phyloP scores from a whole-genome alignment of 2,888 invertebrate species.

The Helleia helle region DNA sequence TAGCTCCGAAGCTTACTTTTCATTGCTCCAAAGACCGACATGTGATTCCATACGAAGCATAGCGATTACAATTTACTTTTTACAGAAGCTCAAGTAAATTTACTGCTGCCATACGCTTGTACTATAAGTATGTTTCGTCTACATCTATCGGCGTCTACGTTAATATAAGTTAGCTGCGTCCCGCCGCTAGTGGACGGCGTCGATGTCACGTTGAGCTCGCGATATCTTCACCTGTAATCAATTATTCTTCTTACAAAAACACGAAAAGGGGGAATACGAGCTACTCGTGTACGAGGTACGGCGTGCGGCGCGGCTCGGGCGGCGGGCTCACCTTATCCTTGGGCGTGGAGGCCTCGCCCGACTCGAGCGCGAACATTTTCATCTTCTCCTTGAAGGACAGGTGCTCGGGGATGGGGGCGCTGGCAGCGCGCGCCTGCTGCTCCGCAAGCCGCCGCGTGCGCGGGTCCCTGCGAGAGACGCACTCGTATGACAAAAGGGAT shows the following conservation, averaged over 20 bases:
- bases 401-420: constrained; percentile 86
- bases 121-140: no score
- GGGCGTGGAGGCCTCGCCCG: constrained; percentile 93
- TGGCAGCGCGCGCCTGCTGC: constrained; percentile 80
- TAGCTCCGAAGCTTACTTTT: background rate
- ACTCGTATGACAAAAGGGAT: no score
- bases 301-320: constrained; percentile 3
- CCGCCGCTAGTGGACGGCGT: constrained; percentile 73
- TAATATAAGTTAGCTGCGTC: no score
- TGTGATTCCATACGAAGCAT: no score
- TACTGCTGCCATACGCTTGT: no score
- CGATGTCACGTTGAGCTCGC: constrained; percentile 95
- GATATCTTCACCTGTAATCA: constrained; percentile 87
- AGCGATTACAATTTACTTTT: no score
- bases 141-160: no score
- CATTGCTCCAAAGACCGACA: no score
- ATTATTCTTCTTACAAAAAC: background rate
- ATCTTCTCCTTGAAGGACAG: constrained; percentile 98
- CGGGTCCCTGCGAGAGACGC: constrained; percentile 91
- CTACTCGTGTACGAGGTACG: background rate
- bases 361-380: constrained; percentile 99
- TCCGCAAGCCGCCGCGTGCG: constrained; percentile 90
- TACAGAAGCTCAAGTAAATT: no score
- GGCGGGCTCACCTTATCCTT: constrained; percentile 80
- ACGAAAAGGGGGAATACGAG: background rate